Evolutionary conservation across 2,797 vertebrate genomes (phyloP).

Genomic region (Selene dorsalis): DNA sequence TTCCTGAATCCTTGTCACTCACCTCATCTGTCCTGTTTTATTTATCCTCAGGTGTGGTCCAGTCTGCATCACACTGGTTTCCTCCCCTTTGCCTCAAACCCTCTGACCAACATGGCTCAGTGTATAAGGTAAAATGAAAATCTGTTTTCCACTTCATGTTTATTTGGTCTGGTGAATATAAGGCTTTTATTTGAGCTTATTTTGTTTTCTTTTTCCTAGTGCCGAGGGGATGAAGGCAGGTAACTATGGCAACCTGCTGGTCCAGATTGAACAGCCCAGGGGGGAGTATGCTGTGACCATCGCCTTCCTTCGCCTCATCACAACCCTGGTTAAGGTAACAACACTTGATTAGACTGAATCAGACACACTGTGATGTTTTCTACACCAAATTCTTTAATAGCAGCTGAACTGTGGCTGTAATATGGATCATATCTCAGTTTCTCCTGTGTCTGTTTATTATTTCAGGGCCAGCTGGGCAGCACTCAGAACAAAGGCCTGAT

Average conservation of each 20-base stretch:
- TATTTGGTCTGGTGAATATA: background rate
- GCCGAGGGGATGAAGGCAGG: constrained; percentile 98
- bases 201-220: constrained; percentile 72
- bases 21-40: background rate
- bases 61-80: constrained; percentile 97
- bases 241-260: constrained; percentile 94
- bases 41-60: constrained; percentile 92
- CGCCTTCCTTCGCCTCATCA: constrained; percentile 94
- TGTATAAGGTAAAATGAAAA: constrained; percentile 87
- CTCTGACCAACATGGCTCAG: constrained; percentile 90
- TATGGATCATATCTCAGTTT: background rate
- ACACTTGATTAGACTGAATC: background rate
- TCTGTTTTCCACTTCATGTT: background rate
- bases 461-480: constrained; percentile 94
- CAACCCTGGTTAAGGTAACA: constrained; percentile 93
- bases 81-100: constrained; percentile 92
- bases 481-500: constrained; percentile 96
- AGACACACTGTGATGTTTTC: too few relatives aligned
- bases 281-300: constrained; percentile 95
- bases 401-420: background rate
- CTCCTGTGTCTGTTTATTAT: background rate
- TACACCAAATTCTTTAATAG: too few relatives aligned
- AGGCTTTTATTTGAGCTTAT: background rate
- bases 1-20: background rate
- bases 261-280: constrained; percentile 94